phyloP scores from a whole-genome alignment of 1,140 invertebrate species.

The Pseudomyrmex cubaensis region DNA sequence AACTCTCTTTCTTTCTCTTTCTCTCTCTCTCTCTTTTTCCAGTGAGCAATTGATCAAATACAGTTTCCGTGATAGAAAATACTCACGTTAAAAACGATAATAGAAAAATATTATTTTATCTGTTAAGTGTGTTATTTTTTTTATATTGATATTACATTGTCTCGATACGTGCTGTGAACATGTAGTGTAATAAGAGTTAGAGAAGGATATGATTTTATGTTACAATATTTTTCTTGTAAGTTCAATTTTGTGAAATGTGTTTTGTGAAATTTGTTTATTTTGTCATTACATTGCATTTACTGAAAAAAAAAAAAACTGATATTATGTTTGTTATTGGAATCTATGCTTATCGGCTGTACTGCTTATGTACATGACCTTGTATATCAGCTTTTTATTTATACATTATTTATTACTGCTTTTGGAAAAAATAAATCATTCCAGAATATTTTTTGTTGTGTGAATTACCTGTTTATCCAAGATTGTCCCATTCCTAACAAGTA shows the following conservation, averaged over 20 bases:
- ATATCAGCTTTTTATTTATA: conserved; percentile 65
- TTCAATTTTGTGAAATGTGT: conserved; percentile 49
- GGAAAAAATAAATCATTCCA: conserved; percentile 72
- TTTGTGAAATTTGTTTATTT: conserved; percentile 50
- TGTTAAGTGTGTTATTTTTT: conserved; percentile 6
- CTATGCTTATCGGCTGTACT: conserved; percentile 45
- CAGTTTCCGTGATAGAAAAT: conserved; percentile 4
- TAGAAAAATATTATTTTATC: conserved; percentile 5
- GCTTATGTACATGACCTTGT: conserved; percentile 56
- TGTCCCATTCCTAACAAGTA: conserved; percentile 53
- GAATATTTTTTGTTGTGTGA: conserved; percentile 67
- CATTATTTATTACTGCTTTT: conserved; percentile 71
- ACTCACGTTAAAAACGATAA: conserved; percentile 8
- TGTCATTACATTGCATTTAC: conserved; percentile 27
- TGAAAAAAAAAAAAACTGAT: conserved; percentile 23
- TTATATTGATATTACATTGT: not conserved
- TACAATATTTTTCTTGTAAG: conserved; percentile 23
- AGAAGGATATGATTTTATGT: conserved; percentile 1
- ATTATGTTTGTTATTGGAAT: conserved; percentile 62
- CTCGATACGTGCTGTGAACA: conserved; percentile 41
- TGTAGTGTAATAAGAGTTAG: conserved; percentile 26
- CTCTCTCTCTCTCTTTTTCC: too few relatives aligned
- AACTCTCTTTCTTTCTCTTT: too few relatives aligned
- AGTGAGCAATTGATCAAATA: conserved; percentile 27
- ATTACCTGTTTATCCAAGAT: conserved; percentile 63